phyloP scores from a whole-genome alignment of 2,113 vertebrate species.

The Colistium nudipinnis region DNA sequence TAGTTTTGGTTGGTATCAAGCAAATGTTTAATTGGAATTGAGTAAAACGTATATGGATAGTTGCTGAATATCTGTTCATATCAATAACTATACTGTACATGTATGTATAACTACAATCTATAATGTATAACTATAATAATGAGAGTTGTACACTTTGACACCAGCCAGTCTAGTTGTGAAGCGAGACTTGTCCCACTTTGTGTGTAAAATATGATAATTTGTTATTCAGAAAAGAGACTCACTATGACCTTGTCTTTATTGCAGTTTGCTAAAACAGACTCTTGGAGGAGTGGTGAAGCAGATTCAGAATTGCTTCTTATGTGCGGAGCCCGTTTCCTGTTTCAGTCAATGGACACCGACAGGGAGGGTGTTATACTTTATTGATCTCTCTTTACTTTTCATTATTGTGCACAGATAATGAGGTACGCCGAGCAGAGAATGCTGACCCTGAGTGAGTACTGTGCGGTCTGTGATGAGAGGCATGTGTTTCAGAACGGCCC shows the following conservation, averaged over 20 bases:
- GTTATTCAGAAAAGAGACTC: neutral
- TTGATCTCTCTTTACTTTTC: neutral
- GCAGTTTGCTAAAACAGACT: neutral
- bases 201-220: neutral
- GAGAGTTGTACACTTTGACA: neutral
- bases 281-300: neutral
- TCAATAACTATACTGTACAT: too few relatives aligned
- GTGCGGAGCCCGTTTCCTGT: neutral
- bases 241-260: too few relatives aligned
- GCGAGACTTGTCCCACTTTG: neutral
- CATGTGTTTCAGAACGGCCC: conserved; percentile 98
- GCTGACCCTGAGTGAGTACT: conserved; percentile 93
- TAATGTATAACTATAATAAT: too few relatives aligned
- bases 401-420: conserved; percentile 86
- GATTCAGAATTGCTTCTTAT: neutral
- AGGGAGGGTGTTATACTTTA: neutral
- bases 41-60: neutral
- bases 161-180: neutral
- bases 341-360: neutral
- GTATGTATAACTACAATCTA: too few relatives aligned
- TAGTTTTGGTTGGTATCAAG: too few relatives aligned
- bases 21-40: too few relatives aligned
- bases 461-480: conserved; percentile 95
- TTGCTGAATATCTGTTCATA: neutral
- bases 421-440: conserved; percentile 96